Base-by-base conservation (phyloP, 2,888 invertebrate genomes). In the Dioctria rufipes region DNA sequence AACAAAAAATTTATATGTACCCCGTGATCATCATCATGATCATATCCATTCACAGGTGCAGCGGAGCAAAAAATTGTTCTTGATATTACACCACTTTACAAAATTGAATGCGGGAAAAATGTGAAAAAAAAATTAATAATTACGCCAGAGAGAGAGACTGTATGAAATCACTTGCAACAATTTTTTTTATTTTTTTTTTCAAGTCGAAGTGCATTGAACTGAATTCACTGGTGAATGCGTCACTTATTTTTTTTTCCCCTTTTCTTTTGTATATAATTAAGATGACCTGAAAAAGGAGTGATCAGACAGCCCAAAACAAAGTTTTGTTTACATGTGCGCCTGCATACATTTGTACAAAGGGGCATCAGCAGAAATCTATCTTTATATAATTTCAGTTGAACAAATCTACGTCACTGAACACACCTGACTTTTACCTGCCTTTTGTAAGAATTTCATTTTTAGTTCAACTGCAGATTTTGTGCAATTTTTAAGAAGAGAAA, bases 261-360 rank as follows among this genome's bases (percentile, higher is more conserved):
- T 46, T 5, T 46, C 8, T 6, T 46, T 73, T 60, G 60, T 73
- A 42, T 73, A 39, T 60, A 73, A 73, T 73, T 73, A 73, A 73
- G 58, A 58, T 73, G 73, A 73, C 73, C 73, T 58, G 60, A 51
- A 73, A 73, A 71, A 73, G 25, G 25, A 73, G 13, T 60, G 58
- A 73, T 73, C 73, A 73, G 73, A 73, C 73, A 60, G 60, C 73
- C 73, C 73, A 73, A 73, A 73, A 73, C 73, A 73, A 73, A 73
- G 58, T 73, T 69, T 73, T 73, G 58, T 73, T 73, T 73, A 73
- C 13, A 42, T 40, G 25, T 25, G 54, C 54, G 11, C 2, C 11
- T n/a, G 3, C 11, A 54, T 54, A 46, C 42, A 46, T 54, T 73
- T 73, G 60, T 60, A 61, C 25, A 61, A 13, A 73, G 58, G 60